Base-by-base conservation (phyloP, 2,888 invertebrate genomes). In the Apocheima hispidaria region DNA sequence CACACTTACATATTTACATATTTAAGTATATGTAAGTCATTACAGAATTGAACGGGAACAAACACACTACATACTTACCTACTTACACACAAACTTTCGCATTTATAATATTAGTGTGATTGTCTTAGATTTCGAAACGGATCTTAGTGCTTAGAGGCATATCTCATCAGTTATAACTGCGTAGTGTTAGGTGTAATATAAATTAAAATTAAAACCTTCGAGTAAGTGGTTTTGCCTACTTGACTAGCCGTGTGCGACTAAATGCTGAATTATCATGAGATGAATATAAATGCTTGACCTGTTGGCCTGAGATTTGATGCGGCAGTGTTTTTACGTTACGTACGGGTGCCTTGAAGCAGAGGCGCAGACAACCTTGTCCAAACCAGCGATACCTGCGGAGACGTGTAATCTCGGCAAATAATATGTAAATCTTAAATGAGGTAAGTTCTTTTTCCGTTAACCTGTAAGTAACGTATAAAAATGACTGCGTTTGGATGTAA, bases 51-150 rank as follows among this genome's bases (percentile, higher is more conserved):
- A n/a, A n/a, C n/a, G n/a, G n/a, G n/a, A n/a, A n/a, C n/a, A n/a
- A n/a, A n/a, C n/a, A n/a, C n/a, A n/a, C n/a, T n/a, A n/a, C n/a
- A n/a, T n/a, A n/a, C n/a, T n/a, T n/a, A n/a, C n/a, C n/a, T n/a
- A n/a, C n/a, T n/a, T n/a, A n/a, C n/a, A n/a, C n/a, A n/a, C n/a
- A n/a, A n/a, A n/a, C n/a, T n/a, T n/a, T n/a, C n/a, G n/a, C n/a
- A n/a, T n/a, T n/a, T n/a, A n/a, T n/a, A n/a, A n/a, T n/a, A n/a
- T n/a, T n/a, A n/a, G n/a, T n/a, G n/a, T n/a, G n/a, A n/a, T 44
- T 63, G 69, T 65, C 59, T 59, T 46, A 60, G 59, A 63, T 65
- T 64, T 57, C 51, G 35, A 59, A 63, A 69, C 50, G 54, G 43
- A 59, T 49, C 61, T 50, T 61, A 52, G 28, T 43, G 30, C 57